A percentile compares a stretch with the other conserved stretches of the same genome.
Conservation (phyloP, 2,888 invertebrate genomes). For the Coelopa pilipes region DNA sequence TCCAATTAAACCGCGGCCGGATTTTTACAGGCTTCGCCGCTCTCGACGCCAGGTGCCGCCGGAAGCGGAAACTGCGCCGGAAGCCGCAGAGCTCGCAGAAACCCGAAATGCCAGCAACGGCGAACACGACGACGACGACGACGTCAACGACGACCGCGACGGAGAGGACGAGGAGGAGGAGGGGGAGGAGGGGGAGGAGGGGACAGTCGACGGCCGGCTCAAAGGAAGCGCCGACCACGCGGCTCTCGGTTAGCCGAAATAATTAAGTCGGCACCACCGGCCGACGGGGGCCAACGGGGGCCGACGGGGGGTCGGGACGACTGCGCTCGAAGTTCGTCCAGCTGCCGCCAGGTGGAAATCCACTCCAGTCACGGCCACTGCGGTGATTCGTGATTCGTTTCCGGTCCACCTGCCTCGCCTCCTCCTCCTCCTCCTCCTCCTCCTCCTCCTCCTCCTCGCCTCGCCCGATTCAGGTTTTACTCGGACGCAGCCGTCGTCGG, state of each 20-base stretch:
- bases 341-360: neutral
- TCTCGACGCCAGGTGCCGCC: neutral
- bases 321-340: constrained; percentile 4
- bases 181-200: too few relatives aligned
- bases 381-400: neutral
- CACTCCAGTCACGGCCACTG: neutral
- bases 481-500: neutral
- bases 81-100: constrained; percentile 25
- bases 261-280: constrained; percentile 29
- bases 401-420: neutral
- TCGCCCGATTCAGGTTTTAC: too few relatives aligned
- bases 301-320: constrained; percentile 7
- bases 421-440: neutral
- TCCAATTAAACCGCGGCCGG: constrained; percentile 29
- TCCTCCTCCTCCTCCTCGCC: neutral
- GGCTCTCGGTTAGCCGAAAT: constrained; percentile 33
- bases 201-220: neutral
- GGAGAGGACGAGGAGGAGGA: neutral
- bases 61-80: neutral
- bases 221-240: constrained; percentile 16
- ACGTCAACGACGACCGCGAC: neutral
- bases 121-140: constrained; percentile 27
- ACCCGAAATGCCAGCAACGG: constrained; percentile 12
- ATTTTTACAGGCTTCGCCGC: constrained; percentile 13
- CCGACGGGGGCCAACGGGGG: neutral